A percentile compares a stretch with the other conserved stretches of the same genome.
Conservation (phyloP, 2,113 vertebrate genomes). For the Halcyon malimbica region DNA sequence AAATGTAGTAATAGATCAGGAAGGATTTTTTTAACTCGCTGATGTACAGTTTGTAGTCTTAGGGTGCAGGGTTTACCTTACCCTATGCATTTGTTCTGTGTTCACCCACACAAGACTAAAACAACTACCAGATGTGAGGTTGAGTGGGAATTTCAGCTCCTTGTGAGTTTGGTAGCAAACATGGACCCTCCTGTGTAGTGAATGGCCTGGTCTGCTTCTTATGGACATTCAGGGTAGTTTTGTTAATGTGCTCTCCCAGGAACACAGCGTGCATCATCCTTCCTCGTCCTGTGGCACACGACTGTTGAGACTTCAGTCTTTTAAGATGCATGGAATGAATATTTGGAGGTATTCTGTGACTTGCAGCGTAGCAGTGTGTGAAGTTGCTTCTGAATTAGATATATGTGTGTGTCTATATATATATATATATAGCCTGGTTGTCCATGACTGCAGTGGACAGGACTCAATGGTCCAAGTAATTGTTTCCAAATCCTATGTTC, state of each 20-base stretch:
- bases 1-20: neutral
- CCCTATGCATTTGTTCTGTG: accelerated
- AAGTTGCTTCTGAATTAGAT: neutral
- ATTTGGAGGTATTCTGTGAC: neutral
- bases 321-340: neutral
- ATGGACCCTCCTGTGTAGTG: too few relatives aligned
- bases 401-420: too few relatives aligned
- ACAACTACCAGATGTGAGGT: neutral
- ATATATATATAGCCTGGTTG: neutral
- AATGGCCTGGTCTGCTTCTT: neutral
- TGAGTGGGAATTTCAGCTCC: neutral
- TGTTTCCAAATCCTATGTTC: neutral
- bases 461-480: neutral
- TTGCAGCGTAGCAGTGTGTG: neutral
- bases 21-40: neutral
- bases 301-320: neutral
- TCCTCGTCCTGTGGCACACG: neutral
- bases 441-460: neutral
- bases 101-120: neutral
- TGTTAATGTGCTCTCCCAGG: neutral
- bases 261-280: neutral
- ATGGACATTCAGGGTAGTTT: neutral
- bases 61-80: neutral
- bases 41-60: neutral
- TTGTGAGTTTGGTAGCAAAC: neutral